Evolutionary conservation across 2,113 vertebrate genomes (phyloP).

Genomic region (Lutjanus erythropterus): DNA sequence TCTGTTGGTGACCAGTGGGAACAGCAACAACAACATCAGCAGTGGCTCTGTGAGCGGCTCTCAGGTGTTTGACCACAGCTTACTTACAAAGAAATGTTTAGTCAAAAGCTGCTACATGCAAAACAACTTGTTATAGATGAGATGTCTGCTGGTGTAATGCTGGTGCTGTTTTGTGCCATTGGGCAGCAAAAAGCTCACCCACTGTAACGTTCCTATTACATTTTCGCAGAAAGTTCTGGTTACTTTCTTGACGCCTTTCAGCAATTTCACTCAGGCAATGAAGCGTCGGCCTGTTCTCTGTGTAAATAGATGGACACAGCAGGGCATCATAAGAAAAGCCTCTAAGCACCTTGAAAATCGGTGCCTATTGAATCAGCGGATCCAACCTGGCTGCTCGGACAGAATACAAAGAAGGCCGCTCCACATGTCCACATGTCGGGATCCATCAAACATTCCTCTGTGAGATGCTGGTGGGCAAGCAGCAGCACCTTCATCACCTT

Average conservation of each 20-base stretch:
- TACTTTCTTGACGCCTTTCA: background rate
- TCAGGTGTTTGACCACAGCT: background rate
- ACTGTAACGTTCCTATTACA: background rate
- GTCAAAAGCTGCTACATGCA: background rate
- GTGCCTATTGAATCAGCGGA: slow-evolving; percentile 17
- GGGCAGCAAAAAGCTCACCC: background rate
- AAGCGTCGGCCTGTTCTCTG: background rate
- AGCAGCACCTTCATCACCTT: background rate
- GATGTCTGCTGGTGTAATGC: background rate
- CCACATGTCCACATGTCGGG: background rate
- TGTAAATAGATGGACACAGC: slow-evolving; percentile 19
- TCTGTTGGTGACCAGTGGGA: slow-evolving; percentile 30
- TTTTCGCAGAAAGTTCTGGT: background rate
- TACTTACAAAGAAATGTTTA: background rate
- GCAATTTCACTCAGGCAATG: background rate
- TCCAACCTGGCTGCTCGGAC: background rate
- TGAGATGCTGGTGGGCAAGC: background rate
- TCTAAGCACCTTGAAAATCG: slow-evolving; percentile 11
- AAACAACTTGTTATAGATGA: background rate
- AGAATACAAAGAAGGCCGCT: slow-evolving; percentile 5
- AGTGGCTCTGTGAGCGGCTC: background rate
- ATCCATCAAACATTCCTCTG: background rate
- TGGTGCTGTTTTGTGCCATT: background rate
- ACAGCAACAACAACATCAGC: slow-evolving; percentile 12
- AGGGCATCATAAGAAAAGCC: slow-evolving; percentile 17